phyloP scores from a whole-genome alignment of 2,113 vertebrate genomes.

The Poeciliopsis occidentalis region DNA sequence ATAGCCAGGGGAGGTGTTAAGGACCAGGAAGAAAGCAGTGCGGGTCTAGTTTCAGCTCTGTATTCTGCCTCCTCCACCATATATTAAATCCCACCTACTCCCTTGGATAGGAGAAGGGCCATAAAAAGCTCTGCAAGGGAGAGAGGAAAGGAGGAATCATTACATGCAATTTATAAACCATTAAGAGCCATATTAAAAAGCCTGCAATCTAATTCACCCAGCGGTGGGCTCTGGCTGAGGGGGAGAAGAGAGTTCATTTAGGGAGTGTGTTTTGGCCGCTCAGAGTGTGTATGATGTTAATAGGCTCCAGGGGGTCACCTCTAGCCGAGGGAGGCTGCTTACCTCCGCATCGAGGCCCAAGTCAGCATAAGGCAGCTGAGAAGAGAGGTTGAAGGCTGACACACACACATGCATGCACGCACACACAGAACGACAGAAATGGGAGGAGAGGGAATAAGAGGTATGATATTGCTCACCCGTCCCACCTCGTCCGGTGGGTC shows the following conservation, averaged over 20 bases:
- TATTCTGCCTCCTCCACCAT: constrained; percentile 71
- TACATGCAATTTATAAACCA: constrained; percentile 90
- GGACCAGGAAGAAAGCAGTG: constrained; percentile 49
- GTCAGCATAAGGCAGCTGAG: constrained; percentile 48
- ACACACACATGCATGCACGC: background rate
- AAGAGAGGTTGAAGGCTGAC: constrained; percentile 45
- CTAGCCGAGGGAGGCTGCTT: constrained; percentile 66
- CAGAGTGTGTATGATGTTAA: constrained; percentile 69
- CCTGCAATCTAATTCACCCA: constrained; percentile 85
- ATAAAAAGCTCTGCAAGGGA: constrained; percentile 78
- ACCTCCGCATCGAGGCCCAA: constrained; percentile 50
- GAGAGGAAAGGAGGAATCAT: constrained; percentile 85
- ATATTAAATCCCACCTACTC: constrained; percentile 80
- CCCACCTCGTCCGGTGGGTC: constrained; percentile 41
- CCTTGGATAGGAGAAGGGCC: constrained; percentile 75
- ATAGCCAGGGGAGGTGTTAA: constrained; percentile 73
- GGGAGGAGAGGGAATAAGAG: constrained; percentile 44
- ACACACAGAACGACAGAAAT: constrained; percentile 32
- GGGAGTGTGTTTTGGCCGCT: constrained; percentile 73
- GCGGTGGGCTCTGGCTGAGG: constrained; percentile 76
- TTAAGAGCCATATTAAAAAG: constrained; percentile 85
- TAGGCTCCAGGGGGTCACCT: constrained; percentile 79
- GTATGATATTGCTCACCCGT: constrained; percentile 46
- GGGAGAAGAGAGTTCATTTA: constrained; percentile 83
- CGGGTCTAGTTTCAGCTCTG: constrained; percentile 71